Evolutionary conservation across 2,797 vertebrate genomes (phyloP), one percentile per base, ranked within the genome.

Genomic region (Phoxinus dragarum): DNA sequence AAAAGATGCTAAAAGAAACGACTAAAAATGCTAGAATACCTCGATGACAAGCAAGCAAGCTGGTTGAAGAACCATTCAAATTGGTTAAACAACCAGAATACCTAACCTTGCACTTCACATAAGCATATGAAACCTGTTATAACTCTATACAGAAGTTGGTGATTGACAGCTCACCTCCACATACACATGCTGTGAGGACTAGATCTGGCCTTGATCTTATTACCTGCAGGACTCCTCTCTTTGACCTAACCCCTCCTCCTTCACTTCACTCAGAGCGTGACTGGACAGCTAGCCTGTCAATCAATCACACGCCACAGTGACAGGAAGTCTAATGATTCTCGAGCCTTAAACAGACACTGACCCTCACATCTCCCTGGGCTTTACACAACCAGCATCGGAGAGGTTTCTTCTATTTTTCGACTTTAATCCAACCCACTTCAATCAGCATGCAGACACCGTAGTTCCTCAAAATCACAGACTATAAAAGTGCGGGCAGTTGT

Each of bases 401-500:
- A 56, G 66, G 31, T n/a, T 71, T 66, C 56, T 75, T 14, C 31
- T 40, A 56, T 42, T 66, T 66, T 59, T n/a, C 38, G 4, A 6
- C 66, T 47, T 68, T 59, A 87, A 76, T 80, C 66, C 71, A 81
- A 42, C 77, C 76, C 68, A 40, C 21, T 52, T 72, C 54, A 81
- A 88, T 89, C 75, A 88, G 82, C 85, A 89, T 86, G 85, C 87
- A 34, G 59, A 69, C 76, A 42, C 23, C 42, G 69, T 85, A 36
- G 49, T 47, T 78, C 54, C n/a, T 77, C 47, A 64, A 88, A 85
- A 88, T 81, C 79, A 81, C 83, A 56, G 71, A 68, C 75, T 59
- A 54, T 34, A 81, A 88, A 90, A 88, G 88, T 76, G 85, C 76
- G 52, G 81, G 42, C 23, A 85, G 86, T 90, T 87, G 91, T 93